Evolutionary conservation across 37 sponge, comb jelly and placozoan genomes (phyloP), one percentile per base, ranked within the genome.

Genomic region (Diacarnus erythraeanus): DNA sequence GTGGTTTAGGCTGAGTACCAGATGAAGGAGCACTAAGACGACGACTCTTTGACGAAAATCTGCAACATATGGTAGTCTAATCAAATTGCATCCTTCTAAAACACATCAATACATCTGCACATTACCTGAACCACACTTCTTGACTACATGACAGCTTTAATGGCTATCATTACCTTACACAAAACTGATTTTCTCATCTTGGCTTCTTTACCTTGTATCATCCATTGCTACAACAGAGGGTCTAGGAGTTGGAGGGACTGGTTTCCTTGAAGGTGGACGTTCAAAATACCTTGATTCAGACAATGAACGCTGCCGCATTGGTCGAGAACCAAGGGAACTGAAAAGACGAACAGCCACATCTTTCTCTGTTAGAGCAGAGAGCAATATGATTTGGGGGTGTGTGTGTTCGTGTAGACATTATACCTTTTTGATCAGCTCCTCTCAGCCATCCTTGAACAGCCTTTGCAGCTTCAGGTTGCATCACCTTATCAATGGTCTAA

Each of bases 261-360:
- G 77, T 36, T 83, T 25, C 6, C 81, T 34, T 38, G 81, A 81
- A 17, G 39, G 81, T 4, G 73, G 81, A 12, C 81, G 72, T 17
- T 36, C 27, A 0, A 73, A 79, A 12, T 15, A 15, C 8, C 35
- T 12, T 10, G 75, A 30, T 34, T 76, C 81, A 31, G 86, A 85
- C 6, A 35, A 34, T 36, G 86, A 77, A 0, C 90, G 64, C 34
- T 76, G 67, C 57, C 90, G 72, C 4, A 74, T 73, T 21, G 29
- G 74, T 4, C 82, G 74, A 40, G 75, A 38, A 0, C 92, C 92
- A 29, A 91, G 80, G 37, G 87, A 77, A 38, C 87, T 87, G 17
- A 91, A 91, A 21, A 91, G 87, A 34, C 87, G 78, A 15, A 84
- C 81, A 23, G 87, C 92, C 23, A 91, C 92, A 1, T 91, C 87